These are phyloP conservation scores for Catharus fuscescens DNA, from an alignment of 2,113 vertebrate species.

Conservation along the genomic window DNA sequence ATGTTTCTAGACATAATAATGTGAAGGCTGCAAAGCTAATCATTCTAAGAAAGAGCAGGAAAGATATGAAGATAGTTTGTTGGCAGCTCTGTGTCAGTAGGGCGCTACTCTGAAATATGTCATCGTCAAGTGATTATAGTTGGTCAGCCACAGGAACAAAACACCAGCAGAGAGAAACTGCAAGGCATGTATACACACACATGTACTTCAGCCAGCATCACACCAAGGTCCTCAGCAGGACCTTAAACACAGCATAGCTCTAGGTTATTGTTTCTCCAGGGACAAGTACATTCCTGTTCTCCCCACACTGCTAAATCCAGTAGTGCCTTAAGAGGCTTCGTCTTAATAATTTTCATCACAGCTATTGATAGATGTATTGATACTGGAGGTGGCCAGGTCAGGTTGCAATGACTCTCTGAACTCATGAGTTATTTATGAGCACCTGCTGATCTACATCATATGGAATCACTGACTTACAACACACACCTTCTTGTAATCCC, in stretches of 20 bases:
- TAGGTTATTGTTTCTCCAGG: neutral
- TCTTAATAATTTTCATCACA: constrained; percentile 5
- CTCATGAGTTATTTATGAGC: constrained; percentile 28
- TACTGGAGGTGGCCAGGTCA: neutral
- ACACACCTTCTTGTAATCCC: neutral
- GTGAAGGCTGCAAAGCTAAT: neutral
- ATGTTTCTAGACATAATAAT: neutral
- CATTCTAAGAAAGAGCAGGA: neutral
- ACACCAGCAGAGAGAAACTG: neutral
- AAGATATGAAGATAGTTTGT: neutral
- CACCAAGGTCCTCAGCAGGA: neutral
- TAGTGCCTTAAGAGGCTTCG: constrained; percentile 11
- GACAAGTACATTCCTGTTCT: neutral
- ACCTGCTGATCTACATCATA: neutral
- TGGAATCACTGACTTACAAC: neutral
- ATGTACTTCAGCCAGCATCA: neutral
- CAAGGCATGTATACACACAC: neutral
- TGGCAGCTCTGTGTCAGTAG: neutral
- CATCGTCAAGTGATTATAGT: neutral
- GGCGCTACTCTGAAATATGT: neutral
- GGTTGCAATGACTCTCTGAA: neutral
- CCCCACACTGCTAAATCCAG: neutral
- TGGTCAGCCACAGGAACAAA: neutral
- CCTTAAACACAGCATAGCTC: neutral
- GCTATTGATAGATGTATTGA: constrained; percentile 43